A percentile compares a stretch with the other conserved stretches of the same genome.
Conservation (phyloP, 2,113 vertebrate genomes). For the Heloderma charlesbogerti region DNA sequence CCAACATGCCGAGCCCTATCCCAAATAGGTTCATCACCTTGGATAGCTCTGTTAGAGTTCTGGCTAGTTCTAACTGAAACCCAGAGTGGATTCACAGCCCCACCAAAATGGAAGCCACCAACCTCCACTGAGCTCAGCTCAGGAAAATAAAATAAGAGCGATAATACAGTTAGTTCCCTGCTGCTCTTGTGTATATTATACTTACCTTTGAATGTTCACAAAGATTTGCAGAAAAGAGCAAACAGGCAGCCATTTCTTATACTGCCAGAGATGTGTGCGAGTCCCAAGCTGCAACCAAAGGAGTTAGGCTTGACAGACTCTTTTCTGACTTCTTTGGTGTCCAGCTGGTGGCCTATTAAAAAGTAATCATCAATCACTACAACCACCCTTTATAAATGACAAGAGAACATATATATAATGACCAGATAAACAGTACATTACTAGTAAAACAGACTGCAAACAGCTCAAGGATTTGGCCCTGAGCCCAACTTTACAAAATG, state of each 20-base stretch:
- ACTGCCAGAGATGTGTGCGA: neutral
- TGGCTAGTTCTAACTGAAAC: too few species aligned
- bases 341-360: conserved; percentile 65
- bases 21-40: too few species aligned
- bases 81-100: too few species aligned
- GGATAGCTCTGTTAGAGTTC: too few species aligned
- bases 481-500: conserved; percentile 61
- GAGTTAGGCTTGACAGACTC: conserved; percentile 40
- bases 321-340: conserved; percentile 54
- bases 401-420: conserved; percentile 59
- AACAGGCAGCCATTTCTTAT: neutral
- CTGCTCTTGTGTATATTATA: neutral
- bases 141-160: too few species aligned
- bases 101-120: too few species aligned
- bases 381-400: conserved; percentile 38
- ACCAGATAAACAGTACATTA: conserved; percentile 57
- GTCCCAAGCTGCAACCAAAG: conserved; percentile 23
- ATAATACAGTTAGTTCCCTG: neutral
- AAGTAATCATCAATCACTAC: conserved; percentile 62
- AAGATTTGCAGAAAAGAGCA: neutral
- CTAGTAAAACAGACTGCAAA: conserved; percentile 61
- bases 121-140: too few species aligned
- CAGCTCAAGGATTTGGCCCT: conserved; percentile 57
- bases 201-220: neutral
- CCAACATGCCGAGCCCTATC: too few species aligned